Base-by-base conservation (phyloP, 1,140 invertebrate genomes). In the Calephelis nemesis region DNA sequence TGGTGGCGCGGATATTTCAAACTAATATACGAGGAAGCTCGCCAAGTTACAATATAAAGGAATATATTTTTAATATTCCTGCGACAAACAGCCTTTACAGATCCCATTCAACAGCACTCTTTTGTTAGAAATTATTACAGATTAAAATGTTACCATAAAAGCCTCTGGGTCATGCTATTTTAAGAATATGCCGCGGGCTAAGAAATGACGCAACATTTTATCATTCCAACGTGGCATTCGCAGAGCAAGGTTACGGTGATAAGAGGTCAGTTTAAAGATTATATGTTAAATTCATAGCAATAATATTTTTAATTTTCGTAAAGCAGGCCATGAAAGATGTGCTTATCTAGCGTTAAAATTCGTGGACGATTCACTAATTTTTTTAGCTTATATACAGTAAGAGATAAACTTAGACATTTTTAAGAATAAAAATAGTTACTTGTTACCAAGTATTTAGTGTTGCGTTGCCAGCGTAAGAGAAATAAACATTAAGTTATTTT, bases 191-290 rank as follows among this genome's bases (percentile, higher is more conserved):
- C 42, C 71, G 62, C 58, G 62, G 65, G 58, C 70, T 13, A 39
- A 58, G 65, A 40, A 47, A 68, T 74, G 73, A 74, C 70, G 73
- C 73, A 74, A 74, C 45, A 52, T 45, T 74, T 74, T 74, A 71
- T 74, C 70, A 69, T 72, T 60, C 69, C 48, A 19, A 48, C 15
- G 65, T 47, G 7, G 11, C 13, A 39, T 6, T 47, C 42, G 12
- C 40, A 45, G 50, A 47, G 63, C 70, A 74, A 71, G 62, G 65
- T 67, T 40, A 67, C 12, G 13, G 40, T 66, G 73, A 74, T 74
- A 74, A 74, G 73, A 47, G 73, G 67, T 71, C 70, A 45, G 64
- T 7, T 10, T 60, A 58, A 54, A 54, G 52, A 54, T 19, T 54
- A n/a, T 54, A 3, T 19, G 40, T 39, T 40, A 45, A 45, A 30